These are phyloP conservation scores for Peromyscus californicus DNA, from an alignment of 2,113 vertebrate species.

Conservation along the genomic window DNA sequence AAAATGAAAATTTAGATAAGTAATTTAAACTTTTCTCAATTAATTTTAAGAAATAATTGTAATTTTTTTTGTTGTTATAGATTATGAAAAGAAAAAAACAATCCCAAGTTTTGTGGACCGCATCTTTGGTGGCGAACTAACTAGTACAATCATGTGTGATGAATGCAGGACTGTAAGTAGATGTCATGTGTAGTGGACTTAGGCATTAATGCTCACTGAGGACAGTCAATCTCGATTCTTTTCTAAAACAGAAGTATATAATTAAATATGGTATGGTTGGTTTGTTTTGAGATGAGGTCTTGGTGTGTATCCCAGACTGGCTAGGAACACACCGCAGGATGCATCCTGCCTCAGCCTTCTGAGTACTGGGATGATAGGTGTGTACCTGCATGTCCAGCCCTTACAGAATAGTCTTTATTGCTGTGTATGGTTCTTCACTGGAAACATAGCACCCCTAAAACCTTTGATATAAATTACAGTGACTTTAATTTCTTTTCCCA, in stretches of 20 bases:
- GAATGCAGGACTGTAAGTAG: slow-evolving; percentile 94
- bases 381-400: not conserved
- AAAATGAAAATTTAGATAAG: slow-evolving; percentile 43
- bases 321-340: not conserved
- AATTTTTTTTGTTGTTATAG: slow-evolving; percentile 83
- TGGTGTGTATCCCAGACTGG: not conserved
- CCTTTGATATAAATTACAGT: not conserved
- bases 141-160: slow-evolving; percentile 97
- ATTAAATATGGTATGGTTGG: not conserved
- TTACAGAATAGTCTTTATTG: not conserved
- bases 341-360: not conserved
- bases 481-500: not conserved
- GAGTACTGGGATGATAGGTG: not conserved
- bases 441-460: not conserved
- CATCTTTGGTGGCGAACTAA: slow-evolving; percentile 96
- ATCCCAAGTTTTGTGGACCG: slow-evolving; percentile 94
- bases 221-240: not conserved
- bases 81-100: slow-evolving; percentile 93
- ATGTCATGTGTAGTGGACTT: not conserved
- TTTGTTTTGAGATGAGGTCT: not conserved
- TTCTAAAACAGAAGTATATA: not conserved
- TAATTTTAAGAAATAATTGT: slow-evolving; percentile 26
- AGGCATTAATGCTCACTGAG: not conserved
- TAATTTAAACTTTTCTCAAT: slow-evolving; percentile 38
- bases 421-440: not conserved